These are phyloP conservation scores for Hephaestus fuliginosus DNA, from an alignment of 2,797 vertebrate species.

Conservation along the genomic window DNA sequence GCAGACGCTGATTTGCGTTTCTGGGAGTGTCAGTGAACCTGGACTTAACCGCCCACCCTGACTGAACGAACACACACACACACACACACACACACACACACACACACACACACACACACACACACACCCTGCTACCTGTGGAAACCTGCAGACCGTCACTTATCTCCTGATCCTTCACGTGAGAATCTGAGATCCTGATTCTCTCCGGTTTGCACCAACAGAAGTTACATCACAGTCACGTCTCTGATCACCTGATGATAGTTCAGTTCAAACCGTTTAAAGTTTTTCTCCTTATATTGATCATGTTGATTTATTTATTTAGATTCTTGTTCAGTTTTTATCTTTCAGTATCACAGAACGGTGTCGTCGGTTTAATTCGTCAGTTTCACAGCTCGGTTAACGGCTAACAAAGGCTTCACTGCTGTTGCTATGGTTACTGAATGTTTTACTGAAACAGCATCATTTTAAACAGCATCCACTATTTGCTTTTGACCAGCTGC, in stretches of 20 bases:
- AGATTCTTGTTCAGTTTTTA: too few species aligned
- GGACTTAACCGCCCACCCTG: constrained; percentile 21
- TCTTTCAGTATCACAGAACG: too few species aligned
- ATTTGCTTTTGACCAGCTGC: too few species aligned
- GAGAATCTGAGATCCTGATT: not conserved
- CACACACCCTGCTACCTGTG: constrained; percentile 50
- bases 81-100: constrained; percentile 26
- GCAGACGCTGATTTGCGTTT: constrained; percentile 28
- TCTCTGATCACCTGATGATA: not conserved
- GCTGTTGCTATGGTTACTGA: constrained; percentile 7
- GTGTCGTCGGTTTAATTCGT: too few species aligned
- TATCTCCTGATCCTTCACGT: not conserved
- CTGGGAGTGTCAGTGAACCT: constrained; percentile 45
- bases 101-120: constrained; percentile 41
- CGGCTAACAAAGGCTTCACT: not conserved
- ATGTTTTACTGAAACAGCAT: not conserved
- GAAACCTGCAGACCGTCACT: constrained; percentile 14
- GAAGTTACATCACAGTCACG: not conserved
- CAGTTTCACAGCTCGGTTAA: too few species aligned
- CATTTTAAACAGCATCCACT: too few species aligned
- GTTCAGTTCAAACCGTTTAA: not conserved
- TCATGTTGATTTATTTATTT: too few species aligned
- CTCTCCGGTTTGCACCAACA: not conserved
- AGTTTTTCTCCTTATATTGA: too few species aligned
- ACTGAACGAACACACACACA: constrained; percentile 16